These are phyloP conservation scores for Globodera ellingtonae DNA, from an alignment of 1,140 invertebrate genomes.

Conservation along the genomic window DNA sequence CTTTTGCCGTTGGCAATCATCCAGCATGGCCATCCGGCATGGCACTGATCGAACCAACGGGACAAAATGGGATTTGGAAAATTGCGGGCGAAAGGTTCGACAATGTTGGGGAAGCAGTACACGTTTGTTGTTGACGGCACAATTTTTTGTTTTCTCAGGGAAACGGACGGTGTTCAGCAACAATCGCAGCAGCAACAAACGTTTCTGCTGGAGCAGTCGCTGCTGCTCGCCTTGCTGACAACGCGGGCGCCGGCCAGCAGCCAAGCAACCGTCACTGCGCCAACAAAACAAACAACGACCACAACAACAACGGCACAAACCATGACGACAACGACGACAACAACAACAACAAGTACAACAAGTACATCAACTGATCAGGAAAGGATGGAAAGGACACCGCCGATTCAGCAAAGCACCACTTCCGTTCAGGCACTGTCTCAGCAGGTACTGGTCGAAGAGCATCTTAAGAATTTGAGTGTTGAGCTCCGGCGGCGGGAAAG, in stretches of 20 bases:
- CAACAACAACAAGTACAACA: neutral
- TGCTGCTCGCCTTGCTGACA: neutral
- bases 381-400: neutral
- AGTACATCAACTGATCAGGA: neutral
- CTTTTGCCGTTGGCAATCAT: no score
- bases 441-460: conserved; percentile 44
- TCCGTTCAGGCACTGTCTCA: conserved; percentile 61
- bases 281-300: neutral
- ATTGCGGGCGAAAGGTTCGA: no score
- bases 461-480: neutral
- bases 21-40: no score
- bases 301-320: neutral
- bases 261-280: neutral
- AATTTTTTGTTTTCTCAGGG: neutral
- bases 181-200: neutral
- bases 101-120: no score
- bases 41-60: no score
- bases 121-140: no score
- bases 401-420: conserved; percentile 41
- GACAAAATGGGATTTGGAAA: no score
- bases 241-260: neutral
- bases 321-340: neutral
- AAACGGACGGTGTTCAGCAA: neutral
- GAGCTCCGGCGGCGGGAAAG: no score
- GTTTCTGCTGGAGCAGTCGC: neutral